A percentile compares a stretch with the other conserved stretches of the same genome.
Evolutionary conservation across 2,888 invertebrate genomes (phyloP).

Genomic region (Matsumyia berberina): DNA sequence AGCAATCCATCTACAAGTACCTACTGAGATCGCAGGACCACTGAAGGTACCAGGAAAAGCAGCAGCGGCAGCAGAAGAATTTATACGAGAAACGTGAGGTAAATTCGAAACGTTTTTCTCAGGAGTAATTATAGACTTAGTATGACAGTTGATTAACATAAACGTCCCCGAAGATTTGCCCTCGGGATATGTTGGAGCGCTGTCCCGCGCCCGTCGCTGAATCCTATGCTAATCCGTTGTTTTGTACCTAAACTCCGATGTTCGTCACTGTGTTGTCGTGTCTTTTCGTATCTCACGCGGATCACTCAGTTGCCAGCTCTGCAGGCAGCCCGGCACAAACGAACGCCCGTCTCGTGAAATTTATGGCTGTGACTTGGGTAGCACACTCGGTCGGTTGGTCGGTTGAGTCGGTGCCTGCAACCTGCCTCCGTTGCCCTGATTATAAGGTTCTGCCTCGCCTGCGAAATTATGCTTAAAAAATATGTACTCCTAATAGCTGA

Average conservation of each 20-base stretch:
- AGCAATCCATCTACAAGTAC: conserved; percentile 67
- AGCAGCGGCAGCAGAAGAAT: conserved; percentile 29
- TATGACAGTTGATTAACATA: conserved; percentile 77
- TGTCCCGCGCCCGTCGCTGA: conserved; percentile 3
- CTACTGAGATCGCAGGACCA: too few relatives aligned
- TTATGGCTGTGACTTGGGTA: conserved; percentile 54
- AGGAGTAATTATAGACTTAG: conserved; percentile 76
- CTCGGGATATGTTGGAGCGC: conserved; percentile 55
- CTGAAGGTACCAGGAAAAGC: neutral
- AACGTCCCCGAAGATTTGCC: conserved; percentile 74
- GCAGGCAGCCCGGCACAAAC: conserved; percentile 6
- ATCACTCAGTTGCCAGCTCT: conserved; percentile 64
- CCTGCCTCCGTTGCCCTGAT: conserved; percentile 71
- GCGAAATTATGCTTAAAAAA: conserved; percentile 74
- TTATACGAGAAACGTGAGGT: conserved; percentile 70
- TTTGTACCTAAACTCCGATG: conserved; percentile 46
- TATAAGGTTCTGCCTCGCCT: conserved; percentile 65
- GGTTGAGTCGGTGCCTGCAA: conserved; percentile 19
- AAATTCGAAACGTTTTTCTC: conserved; percentile 75
- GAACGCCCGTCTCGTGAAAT: conserved; percentile 53
- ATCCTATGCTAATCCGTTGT: conserved; percentile 60
- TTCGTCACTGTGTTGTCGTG: conserved; percentile 73
- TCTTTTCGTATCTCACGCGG: conserved; percentile 73
- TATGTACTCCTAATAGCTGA: conserved; percentile 71
- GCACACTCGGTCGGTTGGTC: conserved; percentile 15